Base-by-base conservation (phyloP, 2,888 invertebrate species). In the Caenorhabditis wallacei region DNA sequence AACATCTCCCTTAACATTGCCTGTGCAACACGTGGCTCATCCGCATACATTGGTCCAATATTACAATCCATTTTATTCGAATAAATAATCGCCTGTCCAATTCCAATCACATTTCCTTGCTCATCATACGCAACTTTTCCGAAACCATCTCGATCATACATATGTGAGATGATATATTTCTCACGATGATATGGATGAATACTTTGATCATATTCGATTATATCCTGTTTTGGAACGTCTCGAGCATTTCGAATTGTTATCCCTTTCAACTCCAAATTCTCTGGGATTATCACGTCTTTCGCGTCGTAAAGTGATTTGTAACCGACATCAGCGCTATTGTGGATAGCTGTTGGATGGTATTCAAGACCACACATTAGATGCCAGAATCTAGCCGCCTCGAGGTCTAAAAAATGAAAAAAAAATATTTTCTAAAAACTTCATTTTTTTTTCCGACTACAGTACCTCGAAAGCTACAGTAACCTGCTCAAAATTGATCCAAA, bases 1-100 rank as follows among this genome's bases (percentile, higher is more conserved):
- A 76, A 57, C 20, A 76, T 69, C 10, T 48, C 24, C 10, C 7
- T 13, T 26, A 76, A 59, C 48, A 76, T 76, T 11, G 76, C 61
- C 43, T 76, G 76, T 8, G 61, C 76, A 11, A 69, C 37, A 37
- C 53, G 48, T 24, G 68, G 68, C 26, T 59, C 46, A 13, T 76
- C 68, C 2, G 68, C 76, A 61, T 76, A 76, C n/a, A 76, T 3
- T 13, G 76, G 76, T 20, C 68, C 68, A 2, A 69, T 13, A 22
- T 53, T 53, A 43, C 68, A 68, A n/a, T 76, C 76, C 7, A 24
- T 63, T 24, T 48, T 63, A 20, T 63, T 63, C 2, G 46, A n/a
- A 57, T 75, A 75, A 37, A 66, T 68, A 13, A 75, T 57, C 0
- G 56, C 37, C n/a, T 56, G 56, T 22, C 66, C 75, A 20, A 75